Evolutionary conservation across 2,113 vertebrate genomes (phyloP), one percentile per base, ranked within the genome.

Genomic region (Mesembrinibis cayennensis): DNA sequence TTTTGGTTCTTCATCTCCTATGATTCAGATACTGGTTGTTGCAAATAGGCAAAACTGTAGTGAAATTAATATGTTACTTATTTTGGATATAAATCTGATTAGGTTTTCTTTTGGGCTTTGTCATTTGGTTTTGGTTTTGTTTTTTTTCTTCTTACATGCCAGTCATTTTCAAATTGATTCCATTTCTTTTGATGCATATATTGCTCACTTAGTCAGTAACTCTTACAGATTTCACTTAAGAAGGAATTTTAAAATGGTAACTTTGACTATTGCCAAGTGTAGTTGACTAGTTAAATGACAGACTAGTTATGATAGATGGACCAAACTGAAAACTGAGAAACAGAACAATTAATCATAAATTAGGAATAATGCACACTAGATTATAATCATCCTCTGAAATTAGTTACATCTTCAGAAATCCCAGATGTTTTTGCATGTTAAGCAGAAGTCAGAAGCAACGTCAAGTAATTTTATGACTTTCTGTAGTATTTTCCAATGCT

Each of bases 111-210:
- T 62, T 11, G 9, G n/a, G 11, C 13, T 84, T 87, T 89, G 8
- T 38, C 0, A 0, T 73, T 76, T 44, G 34, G 3, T 10, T 79
- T 42, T 29, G 9, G 27, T 29, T 16, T 16, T 10, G 16, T 36
- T 50, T 18, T 38, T 27, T n/a, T 78, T 20, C 6, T 44, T 45
- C 2, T 58, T 53, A 20, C 49, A 3, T 32, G 5, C 4, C 13
- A 76, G 15, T 49, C 47, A 72, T 70, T 89, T 82, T 71, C 49
- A 80, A 58, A 62, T 27, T 36, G 9, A 26, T 76, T 59, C 4
- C 0, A 16, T 71, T 74, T 71, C 11, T 82, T 87, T 59, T 72
- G 34, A 40, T 66, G n/a, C 17, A 49, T 34, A 13, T 81, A 18
- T 73, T 89, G 27, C 18, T 86, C 23, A 44, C 22, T 74, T 29